Evolutionary conservation across 2,888 invertebrate genomes (phyloP).

Genomic region (Dryadula phaetusa): DNA sequence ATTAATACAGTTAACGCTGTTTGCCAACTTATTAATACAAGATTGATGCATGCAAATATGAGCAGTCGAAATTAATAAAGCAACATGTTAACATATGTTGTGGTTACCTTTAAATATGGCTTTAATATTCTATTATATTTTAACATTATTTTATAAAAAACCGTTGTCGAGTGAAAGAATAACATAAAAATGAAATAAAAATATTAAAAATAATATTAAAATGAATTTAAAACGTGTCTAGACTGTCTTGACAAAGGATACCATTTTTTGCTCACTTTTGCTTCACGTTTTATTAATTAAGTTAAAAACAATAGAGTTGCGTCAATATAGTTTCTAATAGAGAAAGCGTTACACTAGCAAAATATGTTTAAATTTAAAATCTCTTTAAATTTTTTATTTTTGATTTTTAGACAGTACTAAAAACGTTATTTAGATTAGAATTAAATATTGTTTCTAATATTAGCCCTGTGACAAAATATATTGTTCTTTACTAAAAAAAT

Average conservation of each 20-base stretch:
- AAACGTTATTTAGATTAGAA: too few relatives aligned
- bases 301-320: neutral
- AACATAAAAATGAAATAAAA: neutral
- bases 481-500: too few relatives aligned
- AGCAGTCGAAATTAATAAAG: neutral
- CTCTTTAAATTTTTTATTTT: neutral
- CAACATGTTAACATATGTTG: neutral
- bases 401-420: neutral
- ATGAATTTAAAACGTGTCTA: slow-evolving; percentile 1
- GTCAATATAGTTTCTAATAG: neutral
- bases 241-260: neutral
- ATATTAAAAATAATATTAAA: neutral
- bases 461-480: too few relatives aligned
- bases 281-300: neutral
- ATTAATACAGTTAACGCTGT: neutral
- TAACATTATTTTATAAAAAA: too few relatives aligned
- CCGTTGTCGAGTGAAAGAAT: neutral
- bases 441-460: too few relatives aligned
- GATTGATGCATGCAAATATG: slow-evolving; percentile 2
- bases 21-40: neutral
- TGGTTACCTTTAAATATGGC: neutral
- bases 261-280: neutral
- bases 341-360: neutral
- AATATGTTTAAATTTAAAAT: neutral
- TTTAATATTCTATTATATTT: neutral